Conservation (phyloP, 53 echinoderm and acorn worm species). For the Paracentrotus lividus region DNA sequence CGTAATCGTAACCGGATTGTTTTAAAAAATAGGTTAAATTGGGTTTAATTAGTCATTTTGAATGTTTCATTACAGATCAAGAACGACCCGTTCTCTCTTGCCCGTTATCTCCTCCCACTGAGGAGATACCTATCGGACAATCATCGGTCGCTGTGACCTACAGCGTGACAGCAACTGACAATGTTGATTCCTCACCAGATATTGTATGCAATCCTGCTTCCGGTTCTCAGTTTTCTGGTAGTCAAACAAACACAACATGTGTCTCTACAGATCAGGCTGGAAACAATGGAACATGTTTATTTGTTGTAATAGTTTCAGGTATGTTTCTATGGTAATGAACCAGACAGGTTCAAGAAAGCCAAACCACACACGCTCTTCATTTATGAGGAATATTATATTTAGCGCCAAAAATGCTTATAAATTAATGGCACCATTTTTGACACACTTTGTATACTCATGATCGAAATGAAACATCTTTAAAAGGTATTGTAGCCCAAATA, state of each 20-base stretch:
- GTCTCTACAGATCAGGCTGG: background rate
- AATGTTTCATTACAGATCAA: background rate
- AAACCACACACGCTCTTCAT: too few relatives aligned
- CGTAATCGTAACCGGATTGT: too few relatives aligned
- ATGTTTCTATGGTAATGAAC: too few relatives aligned
- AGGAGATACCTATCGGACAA: background rate
- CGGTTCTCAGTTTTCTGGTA: background rate
- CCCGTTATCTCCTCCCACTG: background rate
- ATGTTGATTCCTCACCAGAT: background rate
- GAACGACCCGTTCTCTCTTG: background rate
- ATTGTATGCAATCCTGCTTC: background rate
- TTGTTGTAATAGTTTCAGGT: background rate
- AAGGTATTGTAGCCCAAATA: too few relatives aligned
- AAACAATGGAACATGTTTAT: background rate
- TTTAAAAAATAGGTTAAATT: too few relatives aligned
- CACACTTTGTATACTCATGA: too few relatives aligned
- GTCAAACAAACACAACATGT: background rate
- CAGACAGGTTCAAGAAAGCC: too few relatives aligned
- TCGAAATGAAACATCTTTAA: too few relatives aligned
- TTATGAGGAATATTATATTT: too few relatives aligned
- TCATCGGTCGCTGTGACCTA: background rate
- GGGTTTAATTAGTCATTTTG: too few relatives aligned
- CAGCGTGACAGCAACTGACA: background rate
- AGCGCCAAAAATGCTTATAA: too few relatives aligned
- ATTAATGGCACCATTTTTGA: too few relatives aligned